Conservation (phyloP, 2,888 invertebrate genomes). For the Troides helena region DNA sequence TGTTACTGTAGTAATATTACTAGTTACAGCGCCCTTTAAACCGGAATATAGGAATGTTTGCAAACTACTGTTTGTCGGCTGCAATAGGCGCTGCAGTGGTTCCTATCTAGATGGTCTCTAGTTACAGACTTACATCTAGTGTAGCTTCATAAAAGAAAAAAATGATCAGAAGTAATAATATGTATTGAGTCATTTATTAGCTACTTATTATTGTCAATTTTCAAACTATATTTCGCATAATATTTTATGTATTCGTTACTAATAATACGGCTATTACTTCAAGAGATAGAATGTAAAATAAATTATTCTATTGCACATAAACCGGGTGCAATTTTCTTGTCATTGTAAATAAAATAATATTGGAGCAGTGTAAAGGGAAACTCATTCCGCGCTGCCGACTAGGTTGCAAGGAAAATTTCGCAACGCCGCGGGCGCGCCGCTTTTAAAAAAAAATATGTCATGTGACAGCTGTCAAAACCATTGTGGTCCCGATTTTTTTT, state of each 20-base stretch:
- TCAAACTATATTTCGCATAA: not conserved
- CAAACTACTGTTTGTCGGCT: no score
- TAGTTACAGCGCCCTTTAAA: no score
- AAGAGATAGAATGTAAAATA: conserved; percentile 17
- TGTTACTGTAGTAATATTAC: no score
- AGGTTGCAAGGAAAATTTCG: conserved; percentile 15
- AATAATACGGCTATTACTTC: conserved; percentile 21
- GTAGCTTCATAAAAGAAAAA: no score
- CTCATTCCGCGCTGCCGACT: conserved; percentile 14
- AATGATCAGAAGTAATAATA: not conserved
- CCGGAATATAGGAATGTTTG: no score
- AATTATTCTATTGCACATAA: conserved; percentile 24
- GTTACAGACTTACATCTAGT: no score
- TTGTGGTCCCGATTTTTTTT: conserved; percentile 46
- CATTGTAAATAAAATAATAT: conserved; percentile 29
- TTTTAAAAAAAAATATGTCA: conserved; percentile 28
- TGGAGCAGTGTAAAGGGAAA: conserved; percentile 21
- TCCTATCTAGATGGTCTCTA: no score
- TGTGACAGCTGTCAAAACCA: conserved; percentile 52
- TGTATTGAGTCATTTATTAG: not conserved
- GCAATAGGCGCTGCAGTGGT: no score
- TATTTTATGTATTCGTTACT: conserved; percentile 1
- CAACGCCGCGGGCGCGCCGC: conserved; percentile 19
- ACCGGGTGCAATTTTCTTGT: conserved; percentile 28
- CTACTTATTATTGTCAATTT: not conserved